These are phyloP conservation scores for Pristis pectinata DNA, from an alignment of 2,797 vertebrate species.

Conservation along the genomic window DNA sequence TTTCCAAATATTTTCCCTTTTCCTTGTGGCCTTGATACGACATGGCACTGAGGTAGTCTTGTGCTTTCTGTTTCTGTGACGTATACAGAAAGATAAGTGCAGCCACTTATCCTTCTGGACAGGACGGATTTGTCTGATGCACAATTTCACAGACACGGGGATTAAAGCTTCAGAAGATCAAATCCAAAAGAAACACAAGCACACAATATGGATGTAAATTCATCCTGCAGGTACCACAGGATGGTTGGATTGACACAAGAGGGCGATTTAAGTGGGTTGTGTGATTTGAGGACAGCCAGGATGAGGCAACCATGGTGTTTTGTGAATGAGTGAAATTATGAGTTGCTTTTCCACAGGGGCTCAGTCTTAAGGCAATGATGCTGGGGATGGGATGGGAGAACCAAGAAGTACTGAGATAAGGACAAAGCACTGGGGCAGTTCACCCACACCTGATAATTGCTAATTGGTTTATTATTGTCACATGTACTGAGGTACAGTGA, in stretches of 20 bases:
- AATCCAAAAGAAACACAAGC: neutral
- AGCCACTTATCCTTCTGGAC: neutral
- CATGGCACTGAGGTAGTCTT: neutral
- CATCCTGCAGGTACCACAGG: neutral
- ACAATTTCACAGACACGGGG: neutral
- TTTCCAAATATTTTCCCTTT: neutral
- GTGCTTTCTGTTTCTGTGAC: neutral
- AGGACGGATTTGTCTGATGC: neutral
- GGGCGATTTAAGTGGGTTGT: neutral
- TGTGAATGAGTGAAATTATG: no score
- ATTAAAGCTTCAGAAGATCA: neutral
- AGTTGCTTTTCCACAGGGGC: no score
- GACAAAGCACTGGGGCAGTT: no score
- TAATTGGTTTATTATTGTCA: no score
- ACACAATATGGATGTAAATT: neutral
- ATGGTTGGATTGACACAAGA: neutral
- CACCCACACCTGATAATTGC: no score
- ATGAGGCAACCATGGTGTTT: neutral
- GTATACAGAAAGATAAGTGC: neutral
- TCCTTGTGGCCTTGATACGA: neutral
- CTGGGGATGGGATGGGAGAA: no score
- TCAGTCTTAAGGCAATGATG: no score
- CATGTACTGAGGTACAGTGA: no score
- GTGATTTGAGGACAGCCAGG: neutral
- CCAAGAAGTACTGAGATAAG: no score